Evolutionary conservation across 2,113 vertebrate genomes (phyloP), one percentile per base, ranked within the genome.

Genomic region (Symphodus melops): DNA sequence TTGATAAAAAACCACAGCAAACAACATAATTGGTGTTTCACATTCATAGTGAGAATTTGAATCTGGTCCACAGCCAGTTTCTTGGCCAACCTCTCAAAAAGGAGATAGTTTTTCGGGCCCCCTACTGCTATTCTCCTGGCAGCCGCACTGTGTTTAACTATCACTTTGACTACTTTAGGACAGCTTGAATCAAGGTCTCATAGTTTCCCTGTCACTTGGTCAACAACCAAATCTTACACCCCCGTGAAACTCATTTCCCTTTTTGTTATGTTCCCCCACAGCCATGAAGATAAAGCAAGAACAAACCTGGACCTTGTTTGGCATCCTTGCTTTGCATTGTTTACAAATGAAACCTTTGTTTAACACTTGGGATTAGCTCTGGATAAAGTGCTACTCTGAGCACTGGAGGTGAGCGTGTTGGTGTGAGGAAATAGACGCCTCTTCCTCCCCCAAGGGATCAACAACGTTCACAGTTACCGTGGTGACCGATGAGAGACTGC

Each of bases 401-500:
- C 70, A 60, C 68, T 59, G 71, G 67, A 82, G 69, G 78, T 80
- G 72, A 86, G 72, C 39, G 60, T 68, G 75, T 58, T 79, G 79
- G 39, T 72, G 82, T 82, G 71, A 86, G 75, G 76, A 92, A 87
- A 65, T 76, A 89, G 82, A 88, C 19, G 76, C 77, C 75, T 72
- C 66, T 28, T 75, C 78, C 69, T 81, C 79, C 93, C 46, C 88
- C 89, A 82, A 87, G 89, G 88, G 90, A 92, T 89, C 86, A 91
- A 92, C 90, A 92, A 91, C 82, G 79, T 87, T 79, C 79, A 77
- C 87, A 73, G 88, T 91, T 93, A 93, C 91, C 77, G 76, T 90
- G 86, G 88, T 90, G 89, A 94, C 91, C 78, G 84, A 94, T 86
- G 91, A 91, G 86, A 84, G 73, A 85, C 87, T 86, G 71, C 81